phyloP scores from a whole-genome alignment of 2,888 invertebrate species.

The Ennomos fuscantarius region DNA sequence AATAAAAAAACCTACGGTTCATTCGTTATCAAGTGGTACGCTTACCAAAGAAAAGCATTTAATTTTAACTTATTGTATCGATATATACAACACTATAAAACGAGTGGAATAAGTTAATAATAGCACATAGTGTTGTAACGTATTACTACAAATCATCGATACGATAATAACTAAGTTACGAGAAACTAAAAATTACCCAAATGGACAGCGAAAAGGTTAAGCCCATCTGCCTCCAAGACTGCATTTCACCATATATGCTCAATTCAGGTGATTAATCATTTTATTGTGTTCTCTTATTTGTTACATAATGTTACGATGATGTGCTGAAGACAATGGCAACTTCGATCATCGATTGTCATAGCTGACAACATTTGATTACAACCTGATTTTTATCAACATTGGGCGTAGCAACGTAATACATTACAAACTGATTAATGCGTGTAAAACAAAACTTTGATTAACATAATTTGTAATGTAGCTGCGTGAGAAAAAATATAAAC shows the following conservation, averaged over 20 bases:
- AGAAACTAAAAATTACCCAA: slow-evolving; percentile 26
- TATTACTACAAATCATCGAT: no score
- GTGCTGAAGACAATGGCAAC: slow-evolving; percentile 31
- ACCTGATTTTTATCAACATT: slow-evolving; percentile 10
- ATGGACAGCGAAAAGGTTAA: slow-evolving; percentile 38
- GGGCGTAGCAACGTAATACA: slow-evolving; percentile 2
- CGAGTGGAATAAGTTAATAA: no score
- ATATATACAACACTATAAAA: no score
- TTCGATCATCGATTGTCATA: slow-evolving; percentile 21
- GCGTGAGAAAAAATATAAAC: no score
- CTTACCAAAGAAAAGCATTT: no score
- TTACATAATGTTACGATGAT: slow-evolving; percentile 23
- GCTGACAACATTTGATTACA: slow-evolving; percentile 15
- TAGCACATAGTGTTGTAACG: no score
- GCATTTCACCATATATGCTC: slow-evolving; percentile 47
- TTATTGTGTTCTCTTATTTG: slow-evolving; percentile 46
- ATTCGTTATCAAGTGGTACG: no score
- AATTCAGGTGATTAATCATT: slow-evolving; percentile 50
- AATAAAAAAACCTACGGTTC: no score
- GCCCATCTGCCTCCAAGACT: slow-evolving; percentile 27
- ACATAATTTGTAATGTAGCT: no score
- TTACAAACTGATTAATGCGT: background rate
- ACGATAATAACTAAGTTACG: slow-evolving; percentile 9
- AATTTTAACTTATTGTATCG: no score
- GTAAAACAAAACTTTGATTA: no score